These are phyloP conservation scores for Tiphia femorata DNA, from an alignment of 2,888 invertebrate genomes.

Conservation along the genomic window DNA sequence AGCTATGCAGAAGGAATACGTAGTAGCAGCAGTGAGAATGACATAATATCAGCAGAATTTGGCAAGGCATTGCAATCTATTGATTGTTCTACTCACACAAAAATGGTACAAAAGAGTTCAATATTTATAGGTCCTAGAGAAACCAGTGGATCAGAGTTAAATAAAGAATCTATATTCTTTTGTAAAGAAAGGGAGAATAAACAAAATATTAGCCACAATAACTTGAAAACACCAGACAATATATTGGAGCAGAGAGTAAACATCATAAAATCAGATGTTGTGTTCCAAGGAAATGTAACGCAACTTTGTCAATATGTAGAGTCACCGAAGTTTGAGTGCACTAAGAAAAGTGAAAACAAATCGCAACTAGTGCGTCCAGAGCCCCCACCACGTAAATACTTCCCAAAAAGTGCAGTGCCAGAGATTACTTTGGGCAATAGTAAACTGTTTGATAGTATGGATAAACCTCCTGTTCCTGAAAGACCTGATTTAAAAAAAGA, in stretches of 20 bases:
- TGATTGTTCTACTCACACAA: conserved; percentile 25
- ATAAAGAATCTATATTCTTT: conserved; percentile 2
- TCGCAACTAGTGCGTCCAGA: conserved; percentile 66
- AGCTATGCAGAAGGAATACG: conserved; percentile 42
- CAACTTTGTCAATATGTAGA: conserved; percentile 38
- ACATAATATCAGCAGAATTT: conserved; percentile 37
- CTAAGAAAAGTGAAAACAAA: conserved; percentile 66
- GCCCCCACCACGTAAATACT: conserved; percentile 70
- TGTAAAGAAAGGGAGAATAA: conserved; percentile 13
- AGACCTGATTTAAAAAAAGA: conserved; percentile 39
- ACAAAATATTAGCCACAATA: conserved; percentile 22
- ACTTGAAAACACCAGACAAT: conserved; percentile 3
- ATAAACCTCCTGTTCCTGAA: conserved; percentile 44
- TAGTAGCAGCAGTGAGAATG: conserved; percentile 42
- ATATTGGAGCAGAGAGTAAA: not conserved
- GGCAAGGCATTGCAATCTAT: conserved; percentile 35
- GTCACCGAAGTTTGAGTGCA: conserved; percentile 37
- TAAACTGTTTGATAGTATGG: conserved; percentile 29
- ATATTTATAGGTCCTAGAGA: not conserved
- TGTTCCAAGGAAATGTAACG: conserved; percentile 10
- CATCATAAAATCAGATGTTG: not conserved
- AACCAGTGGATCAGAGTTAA: not conserved
- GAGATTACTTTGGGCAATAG: conserved; percentile 20
- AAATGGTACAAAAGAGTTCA: too few relatives aligned
- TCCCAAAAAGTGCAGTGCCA: conserved; percentile 53